phyloP scores from a whole-genome alignment of 2,797 vertebrate species.

The Margarornis squamiger region DNA sequence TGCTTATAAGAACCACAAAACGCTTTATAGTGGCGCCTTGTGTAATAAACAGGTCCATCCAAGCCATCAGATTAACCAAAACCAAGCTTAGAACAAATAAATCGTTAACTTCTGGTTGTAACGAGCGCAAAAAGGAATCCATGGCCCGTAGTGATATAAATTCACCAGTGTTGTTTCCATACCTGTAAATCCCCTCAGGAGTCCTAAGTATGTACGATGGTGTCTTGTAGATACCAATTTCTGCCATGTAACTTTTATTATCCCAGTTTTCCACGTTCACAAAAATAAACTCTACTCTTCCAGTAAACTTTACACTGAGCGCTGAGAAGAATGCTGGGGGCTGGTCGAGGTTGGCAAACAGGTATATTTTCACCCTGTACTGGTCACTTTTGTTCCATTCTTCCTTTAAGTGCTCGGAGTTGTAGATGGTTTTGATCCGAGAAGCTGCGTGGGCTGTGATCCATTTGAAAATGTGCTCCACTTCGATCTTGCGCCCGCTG shows the following conservation, averaged over 20 bases:
- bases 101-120: conserved; percentile 97
- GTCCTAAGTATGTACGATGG: conserved; percentile 95
- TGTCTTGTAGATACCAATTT: conserved; percentile 87
- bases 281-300: conserved; percentile 98
- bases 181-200: conserved; percentile 94
- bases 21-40: conserved; percentile 96
- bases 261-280: conserved; percentile 92
- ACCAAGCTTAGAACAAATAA: conserved; percentile 95
- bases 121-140: conserved; percentile 93
- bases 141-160: conserved; percentile 93
- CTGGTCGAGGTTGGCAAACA: conserved; percentile 91
- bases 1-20: conserved; percentile 97
- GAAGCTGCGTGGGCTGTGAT: conserved; percentile 95
- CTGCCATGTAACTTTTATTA: conserved; percentile 84
- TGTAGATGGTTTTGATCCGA: conserved; percentile 90
- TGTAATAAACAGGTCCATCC: conserved; percentile 99
- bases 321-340: conserved; percentile 96
- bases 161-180: conserved; percentile 93
- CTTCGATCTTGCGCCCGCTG: conserved; percentile 83
- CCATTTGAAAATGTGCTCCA: conserved; percentile 95
- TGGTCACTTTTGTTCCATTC: conserved; percentile 89
- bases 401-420: conserved; percentile 83
- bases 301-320: conserved; percentile 94
- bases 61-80: conserved; percentile 95
- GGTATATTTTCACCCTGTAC: conserved; percentile 91